A percentile compares a stretch with the other conserved stretches of the same genome.
Conservation (phyloP, 2,113 vertebrate genomes). For the Globicephala melas region DNA sequence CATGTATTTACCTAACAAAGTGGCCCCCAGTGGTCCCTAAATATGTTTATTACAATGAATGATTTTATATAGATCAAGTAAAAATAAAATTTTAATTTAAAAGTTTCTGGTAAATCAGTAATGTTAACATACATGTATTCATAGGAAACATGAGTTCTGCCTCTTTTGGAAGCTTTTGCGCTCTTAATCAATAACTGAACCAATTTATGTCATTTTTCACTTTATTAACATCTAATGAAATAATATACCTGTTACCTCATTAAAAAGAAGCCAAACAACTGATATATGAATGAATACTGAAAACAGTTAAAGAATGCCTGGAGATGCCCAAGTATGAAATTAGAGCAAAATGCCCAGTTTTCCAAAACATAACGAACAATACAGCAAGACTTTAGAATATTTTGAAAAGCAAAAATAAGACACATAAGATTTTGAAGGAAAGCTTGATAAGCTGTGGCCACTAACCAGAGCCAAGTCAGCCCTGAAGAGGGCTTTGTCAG, state of each 20-base stretch:
- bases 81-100: background rate
- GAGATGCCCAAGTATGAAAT: background rate
- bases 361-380: slow-evolving; percentile 52
- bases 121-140: background rate
- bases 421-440: slow-evolving; percentile 52
- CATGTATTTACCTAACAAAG: background rate
- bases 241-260: background rate
- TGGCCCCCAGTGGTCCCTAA: background rate
- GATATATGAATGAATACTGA: background rate
- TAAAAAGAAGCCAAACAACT: background rate
- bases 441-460: slow-evolving; percentile 73
- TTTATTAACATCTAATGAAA: background rate
- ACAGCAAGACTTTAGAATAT: slow-evolving; percentile 38
- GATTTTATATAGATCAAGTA: background rate
- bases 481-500: slow-evolving; percentile 90
- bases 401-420: slow-evolving; percentile 41
- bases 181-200: background rate
- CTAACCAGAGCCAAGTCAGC: slow-evolving; percentile 96
- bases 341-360: slow-evolving; percentile 14
- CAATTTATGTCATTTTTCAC: background rate
- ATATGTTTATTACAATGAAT: background rate
- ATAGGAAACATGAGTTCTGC: background rate
- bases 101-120: background rate
- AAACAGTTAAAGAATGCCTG: background rate
- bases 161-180: background rate